Evolutionary conservation across 2,888 invertebrate species (phyloP).

Genomic region (Odontomyia ornata): DNA sequence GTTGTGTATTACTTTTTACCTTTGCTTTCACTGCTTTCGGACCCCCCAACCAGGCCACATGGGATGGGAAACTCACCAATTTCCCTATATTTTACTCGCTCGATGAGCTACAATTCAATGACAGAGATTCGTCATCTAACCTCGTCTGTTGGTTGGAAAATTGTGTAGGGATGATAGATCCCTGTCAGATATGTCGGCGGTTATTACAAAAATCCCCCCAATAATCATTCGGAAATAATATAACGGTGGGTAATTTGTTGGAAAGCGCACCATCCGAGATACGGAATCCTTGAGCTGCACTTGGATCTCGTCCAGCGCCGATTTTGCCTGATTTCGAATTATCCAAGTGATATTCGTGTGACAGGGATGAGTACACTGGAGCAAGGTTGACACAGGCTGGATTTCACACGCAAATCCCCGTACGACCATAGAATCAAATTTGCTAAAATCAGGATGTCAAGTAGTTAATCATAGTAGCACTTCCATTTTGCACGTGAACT

Average conservation of each 20-base stretch:
- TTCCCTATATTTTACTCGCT: too few relatives aligned
- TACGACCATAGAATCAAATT: conserved; percentile 93
- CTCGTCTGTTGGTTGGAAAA: too few relatives aligned
- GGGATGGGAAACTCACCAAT: too few relatives aligned
- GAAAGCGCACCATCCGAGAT: conserved; percentile 91
- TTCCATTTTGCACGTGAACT: conserved; percentile 90
- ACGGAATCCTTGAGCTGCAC: conserved; percentile 80
- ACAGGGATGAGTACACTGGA: conserved; percentile 87
- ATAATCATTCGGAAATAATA: conserved; percentile 86
- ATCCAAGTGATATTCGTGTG: conserved; percentile 80
- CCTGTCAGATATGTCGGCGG: too few relatives aligned
- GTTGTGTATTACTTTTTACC: too few relatives aligned
- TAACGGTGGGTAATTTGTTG: conserved; percentile 90
- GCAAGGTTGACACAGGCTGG: conserved; percentile 95
- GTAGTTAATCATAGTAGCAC: conserved; percentile 90
- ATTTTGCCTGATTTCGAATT: conserved; percentile 96
- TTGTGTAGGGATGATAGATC: too few relatives aligned
- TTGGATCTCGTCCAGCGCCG: conserved; percentile 91
- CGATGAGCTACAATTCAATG: too few relatives aligned
- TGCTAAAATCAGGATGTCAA: conserved; percentile 90
- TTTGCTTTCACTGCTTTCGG: too few relatives aligned
- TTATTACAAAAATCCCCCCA: too few relatives aligned
- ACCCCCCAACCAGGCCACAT: too few relatives aligned
- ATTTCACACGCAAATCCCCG: conserved; percentile 88
- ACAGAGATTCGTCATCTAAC: too few relatives aligned